Conservation (phyloP, 2,888 invertebrate species). For the Limnephilus marmoratus region DNA sequence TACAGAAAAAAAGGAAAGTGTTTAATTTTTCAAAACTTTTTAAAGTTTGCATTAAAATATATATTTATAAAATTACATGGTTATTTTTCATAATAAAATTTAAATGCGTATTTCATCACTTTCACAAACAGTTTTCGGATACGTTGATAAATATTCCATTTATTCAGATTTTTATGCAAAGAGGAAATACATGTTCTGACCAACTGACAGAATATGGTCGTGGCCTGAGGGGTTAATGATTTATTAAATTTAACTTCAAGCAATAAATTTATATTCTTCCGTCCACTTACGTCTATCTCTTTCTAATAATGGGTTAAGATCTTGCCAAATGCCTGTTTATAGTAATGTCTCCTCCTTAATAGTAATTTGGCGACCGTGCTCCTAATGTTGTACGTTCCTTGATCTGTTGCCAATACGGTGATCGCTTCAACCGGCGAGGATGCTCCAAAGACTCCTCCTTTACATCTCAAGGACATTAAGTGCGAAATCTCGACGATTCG, state of each 20-base stretch:
- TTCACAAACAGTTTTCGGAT: too few species aligned
- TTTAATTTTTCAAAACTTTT: too few species aligned
- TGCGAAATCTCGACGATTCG: not conserved
- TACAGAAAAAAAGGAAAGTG: too few species aligned
- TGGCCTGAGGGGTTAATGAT: not conserved
- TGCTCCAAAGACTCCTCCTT: not conserved
- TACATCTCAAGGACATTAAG: constrained; percentile 4
- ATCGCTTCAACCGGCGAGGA: not conserved
- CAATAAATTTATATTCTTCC: not conserved
- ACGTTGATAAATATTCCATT: too few species aligned
- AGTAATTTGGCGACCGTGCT: constrained; percentile 26
- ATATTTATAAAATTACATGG: too few species aligned
- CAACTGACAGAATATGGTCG: too few species aligned
- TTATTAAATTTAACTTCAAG: not conserved
- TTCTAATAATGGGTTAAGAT: constrained; percentile 5
- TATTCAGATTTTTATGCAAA: too few species aligned
- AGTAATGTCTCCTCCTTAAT: constrained; percentile 29
- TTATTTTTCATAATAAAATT: too few species aligned
- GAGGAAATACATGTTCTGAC: too few species aligned
- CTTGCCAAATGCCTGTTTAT: constrained; percentile 42
- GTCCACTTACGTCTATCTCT: not conserved
- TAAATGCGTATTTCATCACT: too few species aligned
- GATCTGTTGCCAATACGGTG: constrained; percentile 9
- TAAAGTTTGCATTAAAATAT: too few species aligned
- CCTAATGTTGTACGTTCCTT: constrained; percentile 29